phyloP scores from a whole-genome alignment of 2,888 invertebrate species.

The Cheilosia grossa region DNA sequence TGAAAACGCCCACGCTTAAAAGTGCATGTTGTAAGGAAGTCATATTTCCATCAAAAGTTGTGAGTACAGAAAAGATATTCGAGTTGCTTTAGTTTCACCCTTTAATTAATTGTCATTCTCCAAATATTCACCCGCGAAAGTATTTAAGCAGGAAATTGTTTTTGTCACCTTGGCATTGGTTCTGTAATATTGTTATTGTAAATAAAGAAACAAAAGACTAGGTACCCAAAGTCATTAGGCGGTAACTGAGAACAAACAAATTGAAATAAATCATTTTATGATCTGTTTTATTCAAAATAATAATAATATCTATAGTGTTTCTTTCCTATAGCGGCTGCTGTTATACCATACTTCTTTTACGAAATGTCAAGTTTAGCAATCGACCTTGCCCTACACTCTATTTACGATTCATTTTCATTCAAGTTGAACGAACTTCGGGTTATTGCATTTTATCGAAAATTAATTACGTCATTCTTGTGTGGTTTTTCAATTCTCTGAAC shows the following conservation, averaged over 20 bases:
- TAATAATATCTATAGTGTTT: too few species aligned
- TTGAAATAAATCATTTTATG: too few species aligned
- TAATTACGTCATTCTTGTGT: slow-evolving; percentile 54
- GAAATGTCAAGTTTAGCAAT: slow-evolving; percentile 36
- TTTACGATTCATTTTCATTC: slow-evolving; percentile 39
- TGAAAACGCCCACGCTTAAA: too few species aligned
- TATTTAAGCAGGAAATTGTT: not conserved
- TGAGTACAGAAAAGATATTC: too few species aligned
- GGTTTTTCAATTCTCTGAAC: slow-evolving; percentile 18
- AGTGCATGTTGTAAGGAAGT: too few species aligned
- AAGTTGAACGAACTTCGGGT: slow-evolving; percentile 59
- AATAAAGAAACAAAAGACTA: too few species aligned
- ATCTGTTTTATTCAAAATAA: too few species aligned
- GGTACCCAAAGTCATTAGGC: not conserved
- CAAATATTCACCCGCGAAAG: not conserved
- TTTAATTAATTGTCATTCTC: not conserved
- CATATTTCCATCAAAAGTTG: too few species aligned
- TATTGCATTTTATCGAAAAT: slow-evolving; percentile 31
- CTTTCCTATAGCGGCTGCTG: not conserved
- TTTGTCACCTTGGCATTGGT: slow-evolving; percentile 3
- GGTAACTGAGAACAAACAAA: too few species aligned
- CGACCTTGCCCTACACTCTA: slow-evolving; percentile 18
- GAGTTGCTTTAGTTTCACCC: too few species aligned
- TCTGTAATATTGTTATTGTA: not conserved
- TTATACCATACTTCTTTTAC: not conserved